Evolutionary conservation across 2,797 vertebrate species (phyloP), one percentile per base, ranked within the genome.

Genomic region (Hoplostethus mediterraneus): DNA sequence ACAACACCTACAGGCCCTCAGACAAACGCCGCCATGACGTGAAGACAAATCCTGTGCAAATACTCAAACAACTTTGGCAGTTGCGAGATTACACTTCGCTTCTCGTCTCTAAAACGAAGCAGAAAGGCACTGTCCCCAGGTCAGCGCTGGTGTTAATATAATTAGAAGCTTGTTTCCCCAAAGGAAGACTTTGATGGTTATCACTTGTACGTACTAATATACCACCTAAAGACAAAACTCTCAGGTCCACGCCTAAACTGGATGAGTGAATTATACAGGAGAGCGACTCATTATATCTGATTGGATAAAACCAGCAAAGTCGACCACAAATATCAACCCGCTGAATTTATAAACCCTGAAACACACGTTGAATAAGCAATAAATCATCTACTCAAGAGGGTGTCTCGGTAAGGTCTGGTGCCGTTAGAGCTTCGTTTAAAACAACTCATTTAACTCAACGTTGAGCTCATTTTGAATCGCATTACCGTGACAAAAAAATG

Each of bases 201-300:
- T 92, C 82, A 88, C 87, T 88, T 89, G 86, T 84, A 90, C 88
- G 89, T 90, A 85, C 89, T 93, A 87, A 92, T 91, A 76, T 87
- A 88, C 71, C 87, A 90, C 91, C 92, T 86, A 79, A 93, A 92
- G 87, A 90, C 89, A 90, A 91, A 90, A 88, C 88, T 88, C 74
- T 83, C 73, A 68, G 75, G 77, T 83, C 76, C 77, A 52, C 62
- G 83, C 75, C 77, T 77, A 77, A 86, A 87, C 76, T 10, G 73
- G 76, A 88, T 86, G 83, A 74, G 86, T 75, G 89, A 90, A 92
- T 92, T 90, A 93, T 90, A 85, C 85, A 72, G 77, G 65, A 84
- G 85, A 79, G 67, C 33, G 33, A 68, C 81, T 90, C 82, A 89
- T 92, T 91, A 86, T 75, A 79, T 77, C 74, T 74, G 53, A 75